Conservation (phyloP, 2,888 invertebrate species). For the Agrochola circellaris region DNA sequence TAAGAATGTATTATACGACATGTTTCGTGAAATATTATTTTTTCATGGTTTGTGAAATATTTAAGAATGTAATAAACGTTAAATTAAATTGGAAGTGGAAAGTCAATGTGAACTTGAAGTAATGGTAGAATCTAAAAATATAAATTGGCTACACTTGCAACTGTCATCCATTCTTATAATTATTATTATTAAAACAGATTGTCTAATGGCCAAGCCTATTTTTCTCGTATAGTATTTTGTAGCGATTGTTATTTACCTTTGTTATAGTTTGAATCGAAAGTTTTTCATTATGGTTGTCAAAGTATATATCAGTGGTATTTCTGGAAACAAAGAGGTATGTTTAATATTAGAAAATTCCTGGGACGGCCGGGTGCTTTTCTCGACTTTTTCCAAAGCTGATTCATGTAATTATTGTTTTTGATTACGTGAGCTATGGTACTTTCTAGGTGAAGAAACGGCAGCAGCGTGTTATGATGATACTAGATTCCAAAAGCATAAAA, state of each 20-base stretch:
- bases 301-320: constrained; percentile 97
- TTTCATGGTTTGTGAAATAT: not conserved
- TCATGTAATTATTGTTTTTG: constrained; percentile 83
- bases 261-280: constrained; percentile 74
- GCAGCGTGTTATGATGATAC: constrained; percentile 97
- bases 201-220: constrained; percentile 90
- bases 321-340: constrained; percentile 98
- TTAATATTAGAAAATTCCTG: constrained; percentile 84
- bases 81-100: not conserved
- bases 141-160: constrained; percentile 66
- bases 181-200: constrained; percentile 84
- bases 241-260: constrained; percentile 77
- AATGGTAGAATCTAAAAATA: constrained; percentile 42
- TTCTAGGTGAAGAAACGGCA: constrained; percentile 98
- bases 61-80: not conserved
- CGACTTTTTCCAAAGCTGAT: constrained; percentile 81
- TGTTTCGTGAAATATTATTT: too few species aligned
- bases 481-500: constrained; percentile 97
- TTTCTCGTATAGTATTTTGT: constrained; percentile 81
- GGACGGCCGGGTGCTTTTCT: constrained; percentile 82
- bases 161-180: constrained; percentile 75
- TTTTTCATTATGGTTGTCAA: constrained; percentile 95
- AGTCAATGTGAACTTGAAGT: not conserved
- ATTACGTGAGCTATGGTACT: constrained; percentile 82
- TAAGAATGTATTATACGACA: not conserved